Percentiles rank a stretch among this genome's conserved stretches.
phyloP scores from a whole-genome alignment of 1,140 invertebrate species.

The Glossosoma conforme region DNA sequence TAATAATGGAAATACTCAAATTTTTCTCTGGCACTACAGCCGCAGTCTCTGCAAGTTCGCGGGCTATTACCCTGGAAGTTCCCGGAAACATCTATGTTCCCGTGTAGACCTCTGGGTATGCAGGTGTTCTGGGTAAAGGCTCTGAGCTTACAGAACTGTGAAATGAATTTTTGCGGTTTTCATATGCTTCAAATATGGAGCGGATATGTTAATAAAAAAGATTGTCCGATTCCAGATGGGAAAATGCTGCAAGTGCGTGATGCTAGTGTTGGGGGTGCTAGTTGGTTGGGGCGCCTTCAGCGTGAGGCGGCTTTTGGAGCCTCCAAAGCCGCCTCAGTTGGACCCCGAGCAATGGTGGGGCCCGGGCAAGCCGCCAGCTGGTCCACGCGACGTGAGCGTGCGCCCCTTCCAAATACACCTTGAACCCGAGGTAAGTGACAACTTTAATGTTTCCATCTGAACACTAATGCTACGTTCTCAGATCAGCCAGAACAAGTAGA shows the following conservation, averaged over 20 bases:
- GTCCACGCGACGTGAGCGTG: constrained; percentile 36
- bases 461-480: neutral
- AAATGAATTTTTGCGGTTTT: too few relatives aligned
- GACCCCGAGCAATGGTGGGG: constrained; percentile 41
- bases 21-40: too few relatives aligned
- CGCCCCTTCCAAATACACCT: constrained; percentile 41
- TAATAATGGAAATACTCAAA: too few relatives aligned
- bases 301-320: neutral
- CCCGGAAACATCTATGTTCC: too few relatives aligned
- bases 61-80: too few relatives aligned
- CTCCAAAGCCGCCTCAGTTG: constrained; percentile 33
- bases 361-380: constrained; percentile 34
- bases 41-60: too few relatives aligned
- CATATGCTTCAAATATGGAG: too few relatives aligned
- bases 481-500: neutral
- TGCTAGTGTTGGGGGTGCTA: neutral
- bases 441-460: neutral
- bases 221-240: constrained; percentile 21
- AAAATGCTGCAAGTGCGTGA: neutral
- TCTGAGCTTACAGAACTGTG: too few relatives aligned
- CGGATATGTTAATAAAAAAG: too few relatives aligned
- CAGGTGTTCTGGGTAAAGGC: too few relatives aligned
- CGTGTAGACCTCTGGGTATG: too few relatives aligned
- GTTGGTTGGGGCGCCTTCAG: constrained; percentile 1
- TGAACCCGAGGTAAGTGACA: constrained; percentile 38